A percentile compares a stretch with the other conserved stretches of the same genome.
Evolutionary conservation across 2,113 vertebrate species (phyloP).

Genomic region (Phyllopteryx taeniolatus): DNA sequence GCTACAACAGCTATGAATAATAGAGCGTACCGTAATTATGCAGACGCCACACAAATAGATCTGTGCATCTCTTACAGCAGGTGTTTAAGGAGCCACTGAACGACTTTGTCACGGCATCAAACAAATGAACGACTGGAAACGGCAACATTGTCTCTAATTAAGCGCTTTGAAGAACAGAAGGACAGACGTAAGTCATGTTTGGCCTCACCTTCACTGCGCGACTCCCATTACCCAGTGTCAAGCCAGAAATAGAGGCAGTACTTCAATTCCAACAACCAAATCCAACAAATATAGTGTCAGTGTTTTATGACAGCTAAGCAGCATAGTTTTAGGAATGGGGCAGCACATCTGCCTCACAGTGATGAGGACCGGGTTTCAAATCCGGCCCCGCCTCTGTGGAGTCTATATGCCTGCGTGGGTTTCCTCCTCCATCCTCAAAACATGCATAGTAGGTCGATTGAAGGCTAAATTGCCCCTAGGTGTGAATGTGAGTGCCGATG

Average conservation of each 20-base stretch:
- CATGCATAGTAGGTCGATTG: no score
- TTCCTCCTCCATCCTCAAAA: no score
- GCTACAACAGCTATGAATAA: not conserved
- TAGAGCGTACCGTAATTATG: not conserved
- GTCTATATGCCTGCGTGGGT: no score
- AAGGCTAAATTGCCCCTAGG: no score
- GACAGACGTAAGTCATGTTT: not conserved
- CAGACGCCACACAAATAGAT: not conserved
- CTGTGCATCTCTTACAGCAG: not conserved
- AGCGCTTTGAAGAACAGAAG: constrained; percentile 1
- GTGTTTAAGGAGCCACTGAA: not conserved
- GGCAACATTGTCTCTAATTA: not conserved
- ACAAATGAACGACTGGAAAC: not conserved
- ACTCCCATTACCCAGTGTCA: not conserved
- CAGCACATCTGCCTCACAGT: no score
- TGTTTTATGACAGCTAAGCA: not conserved
- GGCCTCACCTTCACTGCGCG: constrained; percentile 5
- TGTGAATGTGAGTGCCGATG: no score
- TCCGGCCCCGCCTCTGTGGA: no score
- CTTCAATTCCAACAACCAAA: not conserved
- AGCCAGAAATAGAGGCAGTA: not conserved
- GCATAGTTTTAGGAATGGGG: not conserved
- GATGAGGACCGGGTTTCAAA: no score
- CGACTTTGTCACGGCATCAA: not conserved
- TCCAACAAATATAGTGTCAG: not conserved